Evolutionary conservation across 2,888 invertebrate species (phyloP), one percentile per base, ranked within the genome.

Genomic region (Galerucella pusilla): DNA sequence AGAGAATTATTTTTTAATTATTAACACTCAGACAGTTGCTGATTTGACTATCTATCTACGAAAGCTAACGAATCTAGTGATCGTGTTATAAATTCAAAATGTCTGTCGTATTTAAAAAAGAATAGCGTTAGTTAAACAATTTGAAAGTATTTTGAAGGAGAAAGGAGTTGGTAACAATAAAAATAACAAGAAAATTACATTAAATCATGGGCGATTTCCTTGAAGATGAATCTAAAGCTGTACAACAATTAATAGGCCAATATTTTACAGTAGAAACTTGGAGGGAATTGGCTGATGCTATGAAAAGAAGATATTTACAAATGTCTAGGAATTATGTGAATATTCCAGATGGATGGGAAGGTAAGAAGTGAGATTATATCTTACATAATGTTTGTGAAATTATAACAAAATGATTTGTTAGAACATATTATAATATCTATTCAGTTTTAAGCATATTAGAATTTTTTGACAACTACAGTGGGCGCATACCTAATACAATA

Each of bases 321-420:
- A 68, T 68, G 63, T 42, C 54, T 10, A 61, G 68, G n/a, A 68
- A 68, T 42, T 68, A 73, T 73, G 35, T 64, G 6, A 68, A 54
- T 49, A n/a, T 68, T 63, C 64, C 73, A 12, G 63, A 45, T 1
- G 57, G 20, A n/a, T 61, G 61, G 61, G 35, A 61, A 4, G 45
- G 73, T 68, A 64, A 68, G 73, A 52, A n/a, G 7, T 54, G 0
- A 54, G 28, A 25, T 5, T 20, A 52, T 12, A 59, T 35, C 14
- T 57, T 25, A 14, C 11, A 57, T 9, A 42, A 12, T 59, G 46
- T 46, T 46, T 6, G 12, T 46, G 46, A 3, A 46, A 10, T 46
- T 46, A 46, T 46, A 46, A 46, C 35, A 35, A 35, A 35, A 35
- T 35, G 2, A 35, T 4, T 35, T 35, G 2, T 35, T 35, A 35